Evolutionary conservation across 2,113 vertebrate genomes (phyloP).

Genomic region (Taxidea taxus): DNA sequence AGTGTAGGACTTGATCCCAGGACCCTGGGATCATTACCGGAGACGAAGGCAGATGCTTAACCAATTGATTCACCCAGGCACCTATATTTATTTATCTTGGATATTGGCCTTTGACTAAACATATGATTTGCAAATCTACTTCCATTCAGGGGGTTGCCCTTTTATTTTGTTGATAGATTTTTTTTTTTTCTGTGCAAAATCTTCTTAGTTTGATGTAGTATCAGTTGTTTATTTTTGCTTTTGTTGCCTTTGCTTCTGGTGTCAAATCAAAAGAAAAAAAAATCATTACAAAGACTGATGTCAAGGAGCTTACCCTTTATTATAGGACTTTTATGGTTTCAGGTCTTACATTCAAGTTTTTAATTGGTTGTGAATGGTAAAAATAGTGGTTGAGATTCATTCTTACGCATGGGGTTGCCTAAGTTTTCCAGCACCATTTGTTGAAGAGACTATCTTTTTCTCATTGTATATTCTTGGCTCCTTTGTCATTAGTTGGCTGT

Average conservation of each 20-base stretch:
- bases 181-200: background rate
- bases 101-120: background rate
- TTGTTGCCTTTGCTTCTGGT: background rate
- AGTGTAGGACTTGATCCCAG: no score
- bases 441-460: background rate
- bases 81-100: background rate
- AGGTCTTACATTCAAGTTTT: background rate
- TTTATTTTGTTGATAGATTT: background rate
- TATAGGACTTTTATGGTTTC: background rate
- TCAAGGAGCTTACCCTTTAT: background rate
- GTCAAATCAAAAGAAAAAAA: background rate
- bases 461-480: no score
- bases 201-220: background rate
- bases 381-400: background rate
- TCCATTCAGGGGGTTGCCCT: background rate
- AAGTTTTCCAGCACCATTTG: background rate
- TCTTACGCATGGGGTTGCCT: background rate
- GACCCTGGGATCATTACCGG: no score
- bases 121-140: background rate
- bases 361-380: background rate
- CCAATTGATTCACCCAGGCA: no score
- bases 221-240: background rate
- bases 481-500: no score
- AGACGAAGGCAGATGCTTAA: no score
- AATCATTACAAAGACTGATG: background rate